Percentiles rank a stretch among this genome's conserved stretches.
Evolutionary conservation across 2,888 invertebrate genomes (phyloP).

Genomic region (Micropterix aruncella): DNA sequence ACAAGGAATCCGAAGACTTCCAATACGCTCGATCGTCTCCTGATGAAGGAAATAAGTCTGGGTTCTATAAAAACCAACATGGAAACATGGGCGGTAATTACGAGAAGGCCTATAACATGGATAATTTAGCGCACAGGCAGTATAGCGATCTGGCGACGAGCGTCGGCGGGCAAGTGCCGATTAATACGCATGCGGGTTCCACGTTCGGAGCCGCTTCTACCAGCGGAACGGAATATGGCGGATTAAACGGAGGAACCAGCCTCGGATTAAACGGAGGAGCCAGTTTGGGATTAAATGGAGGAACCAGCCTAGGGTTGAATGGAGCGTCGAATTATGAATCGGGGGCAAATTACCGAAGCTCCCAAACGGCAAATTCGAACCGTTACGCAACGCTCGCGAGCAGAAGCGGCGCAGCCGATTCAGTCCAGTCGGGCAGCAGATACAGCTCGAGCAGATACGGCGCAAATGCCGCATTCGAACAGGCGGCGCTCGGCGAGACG

Average conservation of each 20-base stretch:
- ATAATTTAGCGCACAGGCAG: slow-evolving; percentile 29
- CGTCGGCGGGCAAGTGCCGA: slow-evolving; percentile 31
- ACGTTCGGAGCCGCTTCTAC: slow-evolving; percentile 29
- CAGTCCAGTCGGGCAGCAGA: neutral
- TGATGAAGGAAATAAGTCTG: slow-evolving; percentile 30
- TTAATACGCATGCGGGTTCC: slow-evolving; percentile 21
- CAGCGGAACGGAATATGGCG: slow-evolving; percentile 17
- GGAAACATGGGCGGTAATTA: slow-evolving; percentile 39
- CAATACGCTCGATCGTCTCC: slow-evolving; percentile 33
- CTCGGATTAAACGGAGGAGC: neutral
- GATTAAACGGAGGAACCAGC: neutral
- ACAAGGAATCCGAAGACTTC: slow-evolving; percentile 35
- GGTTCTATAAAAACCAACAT: slow-evolving; percentile 32
- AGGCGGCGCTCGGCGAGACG: neutral
- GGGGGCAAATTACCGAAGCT: neutral
- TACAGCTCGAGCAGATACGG: neutral
- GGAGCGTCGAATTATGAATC: neutral
- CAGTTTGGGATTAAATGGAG: neutral
- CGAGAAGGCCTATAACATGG: slow-evolving; percentile 37
- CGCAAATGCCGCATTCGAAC: neutral
- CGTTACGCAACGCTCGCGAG: neutral
- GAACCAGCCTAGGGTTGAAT: neutral
- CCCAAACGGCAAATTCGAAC: neutral
- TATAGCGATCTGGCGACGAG: slow-evolving; percentile 29
- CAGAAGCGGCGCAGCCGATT: neutral